phyloP scores from a whole-genome alignment of 53 echinoderm and acorn worm genomes.

The Henricia sp. region DNA sequence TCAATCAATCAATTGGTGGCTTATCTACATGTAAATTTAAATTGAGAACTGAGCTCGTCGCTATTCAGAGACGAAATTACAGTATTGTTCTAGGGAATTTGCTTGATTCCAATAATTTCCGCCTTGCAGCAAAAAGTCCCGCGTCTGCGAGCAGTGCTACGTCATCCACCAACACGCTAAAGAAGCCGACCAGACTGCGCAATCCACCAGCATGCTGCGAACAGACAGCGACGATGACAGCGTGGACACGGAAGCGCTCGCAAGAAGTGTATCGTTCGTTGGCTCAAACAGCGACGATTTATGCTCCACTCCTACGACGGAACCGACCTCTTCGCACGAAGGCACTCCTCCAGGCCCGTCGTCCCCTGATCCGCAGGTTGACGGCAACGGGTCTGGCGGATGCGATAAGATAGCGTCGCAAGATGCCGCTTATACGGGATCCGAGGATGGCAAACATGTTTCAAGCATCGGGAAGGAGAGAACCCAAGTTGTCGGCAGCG shows the following conservation, averaged over 20 bases:
- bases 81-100: no score
- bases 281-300: conserved; percentile 6
- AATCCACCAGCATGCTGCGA: conserved; percentile 71
- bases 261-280: conserved; percentile 7
- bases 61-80: no score
- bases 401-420: not conserved
- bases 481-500: conserved; percentile 8
- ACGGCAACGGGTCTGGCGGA: not conserved
- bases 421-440: not conserved
- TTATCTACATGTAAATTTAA: no score
- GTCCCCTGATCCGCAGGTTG: conserved; percentile 3
- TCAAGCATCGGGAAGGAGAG: conserved; percentile 7
- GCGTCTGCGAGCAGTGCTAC: conserved; percentile 91
- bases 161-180: conserved; percentile 81
- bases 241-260: no score
- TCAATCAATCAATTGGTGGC: no score
- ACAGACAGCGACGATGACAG: conserved; percentile 56
- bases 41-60: no score
- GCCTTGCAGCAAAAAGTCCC: conserved; percentile 76
- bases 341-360: not conserved
- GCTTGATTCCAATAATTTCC: no score
- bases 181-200: conserved; percentile 57
- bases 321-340: conserved; percentile 21
- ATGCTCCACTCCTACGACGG: conserved; percentile 6
- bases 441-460: not conserved